Conservation (phyloP, 2,113 vertebrate species). For the Oncorhynchus keta region DNA sequence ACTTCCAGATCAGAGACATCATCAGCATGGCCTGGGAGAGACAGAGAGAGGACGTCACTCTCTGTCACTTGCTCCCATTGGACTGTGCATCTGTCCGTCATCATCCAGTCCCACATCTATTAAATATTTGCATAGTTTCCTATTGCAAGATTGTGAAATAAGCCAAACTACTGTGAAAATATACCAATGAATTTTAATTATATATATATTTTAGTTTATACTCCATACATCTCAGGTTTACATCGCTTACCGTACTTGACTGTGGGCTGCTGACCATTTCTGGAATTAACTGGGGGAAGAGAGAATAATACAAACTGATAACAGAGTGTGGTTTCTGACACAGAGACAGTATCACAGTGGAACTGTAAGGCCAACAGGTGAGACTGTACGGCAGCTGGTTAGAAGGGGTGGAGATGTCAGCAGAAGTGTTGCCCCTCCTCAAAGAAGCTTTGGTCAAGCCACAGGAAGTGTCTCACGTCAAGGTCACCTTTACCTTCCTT, state of each 20-base stretch:
- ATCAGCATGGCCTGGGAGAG: conserved; percentile 75
- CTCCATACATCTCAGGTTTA: neutral
- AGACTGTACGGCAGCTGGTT: conserved; percentile 63
- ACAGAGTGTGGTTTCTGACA: neutral
- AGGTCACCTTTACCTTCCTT: conserved; percentile 69
- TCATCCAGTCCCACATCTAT: conserved; percentile 16
- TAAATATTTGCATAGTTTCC: too few relatives aligned
- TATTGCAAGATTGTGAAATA: too few relatives aligned
- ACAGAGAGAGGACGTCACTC: conserved; percentile 15
- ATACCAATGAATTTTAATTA: too few relatives aligned
- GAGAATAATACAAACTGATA: neutral
- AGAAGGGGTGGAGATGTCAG: conserved; percentile 2
- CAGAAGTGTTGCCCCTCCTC: conserved; percentile 48
- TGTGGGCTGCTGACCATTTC: conserved; percentile 76
- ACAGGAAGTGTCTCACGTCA: conserved; percentile 29
- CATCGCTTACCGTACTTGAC: conserved; percentile 77
- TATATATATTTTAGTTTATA: too few relatives aligned
- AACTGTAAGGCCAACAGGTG: conserved; percentile 30
- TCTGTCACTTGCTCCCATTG: conserved; percentile 6
- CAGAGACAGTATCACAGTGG: neutral
- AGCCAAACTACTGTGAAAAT: too few relatives aligned
- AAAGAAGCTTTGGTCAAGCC: conserved; percentile 66
- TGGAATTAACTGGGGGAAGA: conserved; percentile 61
- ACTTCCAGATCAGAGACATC: conserved; percentile 84
- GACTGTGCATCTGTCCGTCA: conserved; percentile 29